These are phyloP conservation scores for Pyrgus malvae DNA, from an alignment of 2,888 invertebrate species.

Conservation along the genomic window DNA sequence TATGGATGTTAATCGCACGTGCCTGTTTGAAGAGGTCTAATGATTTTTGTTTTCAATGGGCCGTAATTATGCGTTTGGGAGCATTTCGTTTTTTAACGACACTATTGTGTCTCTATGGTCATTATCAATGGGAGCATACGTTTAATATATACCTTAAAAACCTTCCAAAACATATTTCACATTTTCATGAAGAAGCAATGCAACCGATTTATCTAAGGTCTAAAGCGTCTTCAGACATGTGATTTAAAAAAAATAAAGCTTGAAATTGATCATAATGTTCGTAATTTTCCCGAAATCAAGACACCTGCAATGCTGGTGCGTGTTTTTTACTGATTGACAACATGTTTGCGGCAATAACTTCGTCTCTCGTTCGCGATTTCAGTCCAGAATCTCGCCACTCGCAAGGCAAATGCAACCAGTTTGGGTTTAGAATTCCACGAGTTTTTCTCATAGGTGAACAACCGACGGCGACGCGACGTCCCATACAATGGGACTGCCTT, in stretches of 20 bases:
- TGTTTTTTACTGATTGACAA: no score
- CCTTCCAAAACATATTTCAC: no score
- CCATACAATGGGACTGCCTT: constrained; percentile 70
- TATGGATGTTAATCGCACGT: constrained; percentile 37
- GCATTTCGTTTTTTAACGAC: not conserved
- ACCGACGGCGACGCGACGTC: constrained; percentile 50
- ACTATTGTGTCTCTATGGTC: not conserved
- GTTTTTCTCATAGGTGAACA: constrained; percentile 69
- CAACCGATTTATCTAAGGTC: no score
- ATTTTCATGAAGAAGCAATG: no score
- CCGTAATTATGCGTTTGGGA: constrained; percentile 7
- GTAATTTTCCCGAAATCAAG: no score
- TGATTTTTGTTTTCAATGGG: constrained; percentile 30
- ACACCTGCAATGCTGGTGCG: no score
- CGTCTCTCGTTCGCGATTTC: constrained; percentile 19
- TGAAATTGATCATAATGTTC: no score
- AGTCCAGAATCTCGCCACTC: constrained; percentile 44
- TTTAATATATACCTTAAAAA: no score
- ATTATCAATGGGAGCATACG: not conserved
- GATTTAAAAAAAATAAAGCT: no score
- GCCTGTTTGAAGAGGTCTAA: constrained; percentile 28
- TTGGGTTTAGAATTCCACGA: constrained; percentile 48
- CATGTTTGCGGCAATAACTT: not conserved
- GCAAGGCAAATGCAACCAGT: constrained; percentile 36
- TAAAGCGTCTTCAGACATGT: no score